Conservation (phyloP, 2,888 invertebrate genomes). For the Pandemis cinnamomeana region DNA sequence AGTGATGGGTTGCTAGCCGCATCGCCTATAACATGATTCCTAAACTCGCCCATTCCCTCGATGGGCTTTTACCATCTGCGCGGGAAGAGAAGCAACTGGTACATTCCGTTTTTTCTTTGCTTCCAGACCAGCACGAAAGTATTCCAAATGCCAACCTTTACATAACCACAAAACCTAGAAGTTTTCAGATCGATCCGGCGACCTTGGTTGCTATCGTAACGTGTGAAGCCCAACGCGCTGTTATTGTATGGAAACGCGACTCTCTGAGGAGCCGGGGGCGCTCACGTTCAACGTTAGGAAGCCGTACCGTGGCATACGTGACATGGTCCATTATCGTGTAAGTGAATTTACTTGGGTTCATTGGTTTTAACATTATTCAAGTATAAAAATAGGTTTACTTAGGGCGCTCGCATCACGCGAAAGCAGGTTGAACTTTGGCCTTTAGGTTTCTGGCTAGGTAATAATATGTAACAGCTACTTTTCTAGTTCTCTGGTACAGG, state of each 20-base stretch:
- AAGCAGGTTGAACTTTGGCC: neutral
- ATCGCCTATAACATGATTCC: too few species aligned
- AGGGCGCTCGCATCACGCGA: neutral
- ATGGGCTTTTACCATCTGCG: too few species aligned
- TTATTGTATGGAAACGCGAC: neutral
- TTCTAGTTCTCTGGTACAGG: too few species aligned
- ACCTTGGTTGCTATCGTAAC: constrained; percentile 5
- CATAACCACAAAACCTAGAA: constrained; percentile 8
- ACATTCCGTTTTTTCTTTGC: too few species aligned
- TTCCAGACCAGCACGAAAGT: too few species aligned
- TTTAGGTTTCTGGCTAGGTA: neutral
- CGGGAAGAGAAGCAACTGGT: too few species aligned
- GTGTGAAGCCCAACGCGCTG: constrained; percentile 4
- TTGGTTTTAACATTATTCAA: neutral
- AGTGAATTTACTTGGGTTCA: constrained; percentile 9
- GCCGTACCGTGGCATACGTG: neutral
- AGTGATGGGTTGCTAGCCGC: too few species aligned
- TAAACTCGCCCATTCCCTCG: too few species aligned
- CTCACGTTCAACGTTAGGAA: neutral
- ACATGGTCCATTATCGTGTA: constrained; percentile 10
- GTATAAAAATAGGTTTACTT: neutral
- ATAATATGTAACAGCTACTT: too few species aligned
- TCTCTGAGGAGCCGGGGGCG: constrained; percentile 1
- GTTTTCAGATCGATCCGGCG: constrained; percentile 9
- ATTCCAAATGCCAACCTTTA: neutral